Conservation (phyloP, 2,797 vertebrate genomes). For the Melanotaenia boesemani region DNA sequence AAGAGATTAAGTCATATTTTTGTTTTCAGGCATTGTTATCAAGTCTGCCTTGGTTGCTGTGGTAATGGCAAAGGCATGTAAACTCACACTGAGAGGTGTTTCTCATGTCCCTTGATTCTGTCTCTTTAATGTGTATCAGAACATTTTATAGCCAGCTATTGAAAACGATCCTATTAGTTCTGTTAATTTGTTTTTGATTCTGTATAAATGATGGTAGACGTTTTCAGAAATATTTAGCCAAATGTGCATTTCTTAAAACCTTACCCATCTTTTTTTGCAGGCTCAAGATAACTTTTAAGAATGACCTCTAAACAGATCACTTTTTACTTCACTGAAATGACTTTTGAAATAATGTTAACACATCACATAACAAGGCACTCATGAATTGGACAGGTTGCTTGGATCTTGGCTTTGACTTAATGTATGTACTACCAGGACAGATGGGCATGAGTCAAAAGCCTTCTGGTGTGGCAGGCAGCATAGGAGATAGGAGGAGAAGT, state of each 20-base stretch:
- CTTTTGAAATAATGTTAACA: slow-evolving; percentile 63
- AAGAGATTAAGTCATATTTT: slow-evolving; percentile 55
- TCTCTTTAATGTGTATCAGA: slow-evolving; percentile 23
- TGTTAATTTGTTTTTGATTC: not conserved
- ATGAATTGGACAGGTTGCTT: slow-evolving; percentile 70
- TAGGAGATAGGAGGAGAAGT: slow-evolving; percentile 67
- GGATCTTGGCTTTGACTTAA: slow-evolving; percentile 79
- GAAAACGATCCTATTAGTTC: not conserved
- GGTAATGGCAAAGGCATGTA: slow-evolving; percentile 56
- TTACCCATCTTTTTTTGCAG: not conserved
- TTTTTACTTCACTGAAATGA: slow-evolving; percentile 25
- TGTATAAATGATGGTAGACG: not conserved
- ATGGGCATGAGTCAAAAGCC: slow-evolving; percentile 89
- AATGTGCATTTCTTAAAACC: slow-evolving; percentile 8
- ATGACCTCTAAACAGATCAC: slow-evolving; percentile 18
- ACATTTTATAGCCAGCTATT: not conserved
- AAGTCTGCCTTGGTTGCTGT: slow-evolving; percentile 47
- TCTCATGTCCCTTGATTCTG: slow-evolving; percentile 25
- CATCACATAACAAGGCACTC: slow-evolving; percentile 51
- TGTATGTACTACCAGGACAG: slow-evolving; percentile 83
- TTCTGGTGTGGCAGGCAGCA: slow-evolving; percentile 82
- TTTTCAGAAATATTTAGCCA: slow-evolving; percentile 14
- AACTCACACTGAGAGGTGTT: slow-evolving; percentile 45
- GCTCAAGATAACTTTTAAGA: slow-evolving; percentile 34
- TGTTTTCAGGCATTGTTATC: slow-evolving; percentile 56